Percentiles rank a stretch among this genome's conserved stretches.
These are phyloP conservation scores for Drosophila hydei DNA, from an alignment of 1,140 invertebrate species.

Conservation along the genomic window DNA sequence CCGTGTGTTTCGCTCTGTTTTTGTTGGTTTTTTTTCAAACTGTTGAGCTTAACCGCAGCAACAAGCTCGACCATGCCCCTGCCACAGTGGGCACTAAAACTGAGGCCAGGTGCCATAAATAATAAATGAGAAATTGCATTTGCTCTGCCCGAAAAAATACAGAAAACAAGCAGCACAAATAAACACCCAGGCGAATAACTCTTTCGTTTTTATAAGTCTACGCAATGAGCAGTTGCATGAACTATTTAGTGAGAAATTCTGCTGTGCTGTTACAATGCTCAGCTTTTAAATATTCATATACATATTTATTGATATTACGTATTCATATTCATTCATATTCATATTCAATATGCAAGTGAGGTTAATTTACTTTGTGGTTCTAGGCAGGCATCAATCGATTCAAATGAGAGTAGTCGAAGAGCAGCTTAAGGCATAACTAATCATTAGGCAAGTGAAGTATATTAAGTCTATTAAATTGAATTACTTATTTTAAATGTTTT, in stretches of 20 bases:
- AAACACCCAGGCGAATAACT: conserved; percentile 10
- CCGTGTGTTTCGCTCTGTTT: not conserved
- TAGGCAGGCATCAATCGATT: not conserved
- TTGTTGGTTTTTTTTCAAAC: conserved; percentile 38
- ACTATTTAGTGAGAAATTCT: conserved; percentile 10
- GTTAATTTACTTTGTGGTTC: not conserved
- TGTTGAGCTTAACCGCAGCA: conserved; percentile 56
- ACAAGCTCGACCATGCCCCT: conserved; percentile 43
- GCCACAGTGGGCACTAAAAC: conserved; percentile 61
- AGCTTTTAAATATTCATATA: not conserved
- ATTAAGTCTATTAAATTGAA: too few relatives aligned
- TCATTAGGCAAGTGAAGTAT: not conserved
- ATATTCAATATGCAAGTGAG: not conserved
- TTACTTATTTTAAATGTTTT: too few relatives aligned
- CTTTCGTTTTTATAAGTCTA: not conserved
- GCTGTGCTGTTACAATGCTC: not conserved
- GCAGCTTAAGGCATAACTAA: not conserved
- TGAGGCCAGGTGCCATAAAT: conserved; percentile 70
- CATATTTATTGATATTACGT: conserved; percentile 1
- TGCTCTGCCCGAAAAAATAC: conserved; percentile 6
- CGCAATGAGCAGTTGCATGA: not conserved
- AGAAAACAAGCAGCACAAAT: conserved; percentile 22
- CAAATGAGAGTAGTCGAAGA: not conserved
- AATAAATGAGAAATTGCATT: conserved; percentile 73
- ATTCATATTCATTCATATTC: not conserved